Evolutionary conservation across 2,797 vertebrate species (phyloP).

Genomic region (Thamnophis elegans): DNA sequence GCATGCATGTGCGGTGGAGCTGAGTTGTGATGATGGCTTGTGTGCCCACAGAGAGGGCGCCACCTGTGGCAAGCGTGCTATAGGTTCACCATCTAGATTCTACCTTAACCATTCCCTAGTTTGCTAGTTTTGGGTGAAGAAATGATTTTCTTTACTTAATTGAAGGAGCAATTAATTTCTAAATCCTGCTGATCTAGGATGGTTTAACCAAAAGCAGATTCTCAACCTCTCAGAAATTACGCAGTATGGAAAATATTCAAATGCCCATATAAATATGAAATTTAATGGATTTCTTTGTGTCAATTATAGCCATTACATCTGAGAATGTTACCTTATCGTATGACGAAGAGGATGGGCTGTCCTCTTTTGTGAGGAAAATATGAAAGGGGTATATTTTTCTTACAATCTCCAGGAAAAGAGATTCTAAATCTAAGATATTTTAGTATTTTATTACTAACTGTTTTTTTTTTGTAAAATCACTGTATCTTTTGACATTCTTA

Average conservation of each 20-base stretch:
- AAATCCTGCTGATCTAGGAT: neutral
- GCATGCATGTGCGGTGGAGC: too few relatives aligned
- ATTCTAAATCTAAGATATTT: neutral
- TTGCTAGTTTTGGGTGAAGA: neutral
- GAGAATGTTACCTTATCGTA: too few relatives aligned
- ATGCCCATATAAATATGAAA: neutral
- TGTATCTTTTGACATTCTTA: neutral
- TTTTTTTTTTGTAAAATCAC: neutral
- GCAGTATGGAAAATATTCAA: neutral
- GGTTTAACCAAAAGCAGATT: neutral
- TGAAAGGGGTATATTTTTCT: neutral
- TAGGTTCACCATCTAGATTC: neutral
- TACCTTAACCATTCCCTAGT: neutral
- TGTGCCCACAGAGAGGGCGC: too few relatives aligned
- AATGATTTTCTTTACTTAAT: neutral
- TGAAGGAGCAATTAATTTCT: neutral
- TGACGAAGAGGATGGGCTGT: neutral
- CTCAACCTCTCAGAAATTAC: neutral
- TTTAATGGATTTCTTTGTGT: neutral
- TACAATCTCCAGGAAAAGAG: neutral
- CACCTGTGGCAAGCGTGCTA: too few relatives aligned
- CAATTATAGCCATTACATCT: neutral
- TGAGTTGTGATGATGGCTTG: too few relatives aligned
- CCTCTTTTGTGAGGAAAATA: neutral
- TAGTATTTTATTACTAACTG: neutral